These are phyloP conservation scores for Balaenoptera acutorostrata DNA, from an alignment of 2,113 vertebrate species.

Conservation along the genomic window DNA sequence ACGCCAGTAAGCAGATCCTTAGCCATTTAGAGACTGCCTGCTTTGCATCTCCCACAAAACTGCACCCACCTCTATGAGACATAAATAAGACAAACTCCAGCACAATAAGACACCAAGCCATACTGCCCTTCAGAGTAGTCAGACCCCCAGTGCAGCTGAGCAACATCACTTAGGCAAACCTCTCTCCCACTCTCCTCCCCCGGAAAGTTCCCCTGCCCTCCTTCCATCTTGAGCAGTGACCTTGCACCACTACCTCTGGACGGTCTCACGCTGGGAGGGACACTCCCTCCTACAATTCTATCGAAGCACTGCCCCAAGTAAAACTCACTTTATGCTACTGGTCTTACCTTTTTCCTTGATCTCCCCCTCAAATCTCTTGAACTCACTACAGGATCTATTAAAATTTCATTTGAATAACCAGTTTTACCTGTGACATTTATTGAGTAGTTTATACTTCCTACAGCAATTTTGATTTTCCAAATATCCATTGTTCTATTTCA, in stretches of 20 bases:
- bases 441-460: neutral
- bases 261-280: neutral
- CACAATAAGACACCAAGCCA: neutral
- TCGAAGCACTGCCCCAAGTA: neutral
- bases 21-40: neutral
- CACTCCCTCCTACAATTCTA: neutral
- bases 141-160: neutral
- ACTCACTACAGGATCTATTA: neutral
- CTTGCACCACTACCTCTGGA: neutral
- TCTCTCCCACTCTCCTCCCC: neutral
- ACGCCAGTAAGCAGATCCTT: neutral
- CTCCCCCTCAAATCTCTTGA: neutral
- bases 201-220: rapidly evolving
- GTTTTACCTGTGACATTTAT: neutral
- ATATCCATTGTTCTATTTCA: neutral
- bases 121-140: neutral
- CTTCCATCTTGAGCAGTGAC: neutral
- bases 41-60: neutral
- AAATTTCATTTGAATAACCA: neutral
- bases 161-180: neutral
- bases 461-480: neutral
- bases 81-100: neutral
- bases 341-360: neutral
- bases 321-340: rapidly evolving
- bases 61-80: neutral